Conservation (phyloP, 2,797 vertebrate species). For the Spheniscus humboldti region DNA sequence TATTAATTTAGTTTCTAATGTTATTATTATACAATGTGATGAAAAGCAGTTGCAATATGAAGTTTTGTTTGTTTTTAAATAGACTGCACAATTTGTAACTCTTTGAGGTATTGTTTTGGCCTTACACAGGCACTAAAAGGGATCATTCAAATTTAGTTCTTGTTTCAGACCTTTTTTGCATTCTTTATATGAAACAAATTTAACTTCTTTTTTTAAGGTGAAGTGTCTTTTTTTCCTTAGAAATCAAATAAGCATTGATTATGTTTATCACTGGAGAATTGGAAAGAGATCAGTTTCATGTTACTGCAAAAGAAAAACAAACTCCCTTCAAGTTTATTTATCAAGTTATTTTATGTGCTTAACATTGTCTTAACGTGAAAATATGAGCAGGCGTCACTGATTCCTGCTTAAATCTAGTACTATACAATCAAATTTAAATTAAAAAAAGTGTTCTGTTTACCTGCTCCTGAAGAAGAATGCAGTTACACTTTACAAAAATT, state of each 20-base stretch:
- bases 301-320: not conserved
- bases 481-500: not conserved
- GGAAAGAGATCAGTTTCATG: not conserved
- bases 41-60: not conserved
- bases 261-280: not conserved
- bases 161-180: not conserved
- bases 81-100: not conserved
- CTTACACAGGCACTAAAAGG: not conserved
- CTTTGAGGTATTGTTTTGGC: not conserved
- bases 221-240: not conserved
- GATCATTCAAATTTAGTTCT: not conserved
- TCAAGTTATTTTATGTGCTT: not conserved
- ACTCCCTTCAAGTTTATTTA: not conserved
- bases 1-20: not conserved
- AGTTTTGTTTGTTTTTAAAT: not conserved
- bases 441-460: not conserved
- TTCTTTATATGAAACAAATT: not conserved
- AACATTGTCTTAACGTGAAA: not conserved
- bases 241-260: not conserved
- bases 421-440: not conserved
- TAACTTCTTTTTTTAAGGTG: not conserved
- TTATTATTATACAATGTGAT: not conserved
- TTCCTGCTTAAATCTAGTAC: not conserved
- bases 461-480: not conserved
- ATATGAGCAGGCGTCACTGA: not conserved